Evolutionary conservation across 2,888 invertebrate species (phyloP), one percentile per base, ranked within the genome.

Genomic region (Coleophora deauratella): DNA sequence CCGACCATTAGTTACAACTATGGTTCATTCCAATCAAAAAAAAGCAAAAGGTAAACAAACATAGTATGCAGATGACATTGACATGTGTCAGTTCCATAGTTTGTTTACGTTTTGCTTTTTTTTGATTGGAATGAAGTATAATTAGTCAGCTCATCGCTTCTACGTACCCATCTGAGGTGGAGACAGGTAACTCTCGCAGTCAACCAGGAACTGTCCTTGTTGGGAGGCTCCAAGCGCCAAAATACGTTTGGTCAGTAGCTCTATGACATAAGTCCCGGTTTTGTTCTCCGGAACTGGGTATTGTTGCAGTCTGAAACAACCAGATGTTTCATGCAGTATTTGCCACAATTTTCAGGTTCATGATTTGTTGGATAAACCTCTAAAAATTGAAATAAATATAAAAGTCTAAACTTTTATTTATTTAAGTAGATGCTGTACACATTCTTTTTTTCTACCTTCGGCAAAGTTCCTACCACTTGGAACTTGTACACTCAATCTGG

Each of bases 101-200:
- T n/a, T n/a, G n/a, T n/a, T n/a, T n/a, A n/a, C n/a, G n/a, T n/a
- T n/a, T n/a, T n/a, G n/a, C n/a, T n/a, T n/a, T n/a, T n/a, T n/a
- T n/a, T n/a, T n/a, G n/a, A n/a, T n/a, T n/a, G n/a, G n/a, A n/a
- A n/a, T 3, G 21, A 21, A 21, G 21, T 21, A 21, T 21, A 21
- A 21, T 4, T 21, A n/a, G n/a, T n/a, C n/a, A n/a, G n/a, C n/a
- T n/a, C 15, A 35, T 35, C 13, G n/a, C 6, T 14, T 33, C 36
- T 32, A 46, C 71, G 71, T 55, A 88, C 90, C 90, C 66, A 93
- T 85, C 58, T 91, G 90, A 1, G 93, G 91, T 35, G 91, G 90
- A 0, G 95, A 94, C 33, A 91, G 91, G 65, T 94, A 97, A 0
- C 97, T 97, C 72, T 98, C 98, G 61, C 98, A 98, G 66, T 98